Conservation (phyloP, 2,797 vertebrate genomes). For the Sphenodon punctatus region DNA sequence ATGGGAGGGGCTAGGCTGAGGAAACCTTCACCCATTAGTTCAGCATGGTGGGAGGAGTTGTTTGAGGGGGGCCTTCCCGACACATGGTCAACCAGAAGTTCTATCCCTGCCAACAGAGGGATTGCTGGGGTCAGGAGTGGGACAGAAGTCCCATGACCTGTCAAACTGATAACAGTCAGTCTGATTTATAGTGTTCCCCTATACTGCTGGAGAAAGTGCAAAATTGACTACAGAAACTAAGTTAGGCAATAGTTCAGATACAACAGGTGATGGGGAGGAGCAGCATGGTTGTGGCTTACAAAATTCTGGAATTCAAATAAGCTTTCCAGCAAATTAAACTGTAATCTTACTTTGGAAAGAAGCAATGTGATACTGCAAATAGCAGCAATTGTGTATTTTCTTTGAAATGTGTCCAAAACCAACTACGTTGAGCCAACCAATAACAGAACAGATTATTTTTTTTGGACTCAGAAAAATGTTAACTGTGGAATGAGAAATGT, state of each 20-base stretch:
- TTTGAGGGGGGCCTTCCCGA: too few species aligned
- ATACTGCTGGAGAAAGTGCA: too few species aligned
- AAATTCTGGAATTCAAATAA: constrained; percentile 15
- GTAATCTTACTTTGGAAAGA: constrained; percentile 25
- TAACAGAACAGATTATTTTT: constrained; percentile 15
- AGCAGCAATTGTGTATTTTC: constrained; percentile 29
- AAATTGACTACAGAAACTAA: too few species aligned
- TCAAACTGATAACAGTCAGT: too few species aligned
- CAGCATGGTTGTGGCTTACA: not conserved
- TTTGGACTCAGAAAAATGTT: constrained; percentile 17
- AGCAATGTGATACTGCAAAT: constrained; percentile 10
- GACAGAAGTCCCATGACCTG: too few species aligned
- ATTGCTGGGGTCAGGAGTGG: too few species aligned
- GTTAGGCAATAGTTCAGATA: not conserved
- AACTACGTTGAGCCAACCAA: constrained; percentile 21
- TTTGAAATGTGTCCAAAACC: constrained; percentile 20
- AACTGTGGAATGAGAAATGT: not conserved
- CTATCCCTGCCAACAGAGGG: too few species aligned
- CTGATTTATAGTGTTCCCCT: too few species aligned
- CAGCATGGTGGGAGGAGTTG: too few species aligned
- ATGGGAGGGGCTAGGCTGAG: too few species aligned
- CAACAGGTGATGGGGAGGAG: not conserved
- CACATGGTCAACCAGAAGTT: too few species aligned
- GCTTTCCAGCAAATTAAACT: constrained; percentile 14
- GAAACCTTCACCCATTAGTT: too few species aligned